phyloP scores from a whole-genome alignment of 2,888 invertebrate genomes.

The Coecobrya sp. region DNA sequence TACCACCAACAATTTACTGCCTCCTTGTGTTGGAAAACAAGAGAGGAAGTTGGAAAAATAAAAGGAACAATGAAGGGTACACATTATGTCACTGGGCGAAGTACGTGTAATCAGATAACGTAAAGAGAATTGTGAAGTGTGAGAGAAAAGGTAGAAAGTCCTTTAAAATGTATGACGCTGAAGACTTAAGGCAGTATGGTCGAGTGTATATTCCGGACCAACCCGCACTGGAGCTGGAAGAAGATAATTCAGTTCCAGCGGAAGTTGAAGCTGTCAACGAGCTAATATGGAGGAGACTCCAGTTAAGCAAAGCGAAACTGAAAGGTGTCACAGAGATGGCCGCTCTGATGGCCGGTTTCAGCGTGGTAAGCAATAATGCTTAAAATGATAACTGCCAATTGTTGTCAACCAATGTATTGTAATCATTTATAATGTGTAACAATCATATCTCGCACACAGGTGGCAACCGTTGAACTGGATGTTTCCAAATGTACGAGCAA shows the following conservation, averaged over 20 bases:
- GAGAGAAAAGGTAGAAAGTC: too few species aligned
- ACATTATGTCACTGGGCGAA: neutral
- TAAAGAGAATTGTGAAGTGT: too few species aligned
- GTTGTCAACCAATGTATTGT: too few species aligned
- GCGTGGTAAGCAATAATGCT: conserved; percentile 84
- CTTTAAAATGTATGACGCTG: conserved; percentile 58
- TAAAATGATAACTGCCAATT: too few species aligned
- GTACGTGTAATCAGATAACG: neutral
- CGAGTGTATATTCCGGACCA: conserved; percentile 57
- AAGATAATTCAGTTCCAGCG: conserved; percentile 40
- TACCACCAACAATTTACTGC: too few species aligned
- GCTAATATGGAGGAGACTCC: conserved; percentile 82
- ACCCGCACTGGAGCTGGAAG: conserved; percentile 38
- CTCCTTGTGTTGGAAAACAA: too few species aligned
- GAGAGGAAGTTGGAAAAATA: neutral
- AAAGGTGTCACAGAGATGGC: conserved; percentile 86
- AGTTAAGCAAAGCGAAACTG: conserved; percentile 85
- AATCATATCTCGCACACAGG: too few species aligned
- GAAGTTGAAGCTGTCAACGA: conserved; percentile 64
- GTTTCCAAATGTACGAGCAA: conserved; percentile 68
- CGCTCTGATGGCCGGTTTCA: conserved; percentile 85
- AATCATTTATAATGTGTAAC: too few species aligned
- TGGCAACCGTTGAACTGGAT: conserved; percentile 85
- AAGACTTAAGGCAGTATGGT: conserved; percentile 47
- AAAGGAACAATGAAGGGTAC: neutral